Conservation (phyloP, 2,113 vertebrate genomes). For the Scolopax mira region DNA sequence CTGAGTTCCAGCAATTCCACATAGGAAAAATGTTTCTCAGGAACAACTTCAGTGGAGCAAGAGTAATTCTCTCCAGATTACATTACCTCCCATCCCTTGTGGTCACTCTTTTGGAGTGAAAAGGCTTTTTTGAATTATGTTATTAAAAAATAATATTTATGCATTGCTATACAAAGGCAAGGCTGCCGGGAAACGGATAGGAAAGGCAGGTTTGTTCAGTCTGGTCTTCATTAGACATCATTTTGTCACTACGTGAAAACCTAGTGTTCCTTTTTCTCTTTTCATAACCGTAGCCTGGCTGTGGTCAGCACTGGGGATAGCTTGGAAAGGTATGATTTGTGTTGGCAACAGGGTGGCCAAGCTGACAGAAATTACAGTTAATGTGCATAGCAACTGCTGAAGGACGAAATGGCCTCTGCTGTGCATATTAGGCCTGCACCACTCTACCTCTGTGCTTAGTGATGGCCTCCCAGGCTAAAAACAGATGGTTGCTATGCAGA, state of each 20-base stretch:
- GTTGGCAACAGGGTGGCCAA: background rate
- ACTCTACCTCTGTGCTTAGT: background rate
- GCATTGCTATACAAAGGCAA: background rate
- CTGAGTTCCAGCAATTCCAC: background rate
- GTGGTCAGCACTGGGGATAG: background rate
- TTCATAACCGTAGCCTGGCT: background rate
- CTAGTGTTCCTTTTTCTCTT: background rate
- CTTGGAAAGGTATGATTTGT: constrained; percentile 21
- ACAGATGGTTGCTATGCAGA: background rate
- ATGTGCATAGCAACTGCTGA: background rate
- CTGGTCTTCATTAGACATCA: background rate
- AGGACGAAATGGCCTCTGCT: constrained; percentile 25
- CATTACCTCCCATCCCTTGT: background rate
- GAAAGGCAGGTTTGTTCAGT: background rate
- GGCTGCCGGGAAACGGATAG: background rate
- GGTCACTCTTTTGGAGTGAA: background rate
- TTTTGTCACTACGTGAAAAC: background rate
- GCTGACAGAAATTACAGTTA: constrained; percentile 3
- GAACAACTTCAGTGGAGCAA: background rate
- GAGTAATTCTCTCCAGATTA: background rate
- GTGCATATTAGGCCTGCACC: background rate
- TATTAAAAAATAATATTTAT: background rate
- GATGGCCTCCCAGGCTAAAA: background rate
- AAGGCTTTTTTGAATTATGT: background rate
- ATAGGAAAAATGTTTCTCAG: background rate